Percentiles rank a stretch among this genome's conserved stretches.
phyloP scores from a whole-genome alignment of 2,113 vertebrate species.

The Syngnathoides biaculeatus region DNA sequence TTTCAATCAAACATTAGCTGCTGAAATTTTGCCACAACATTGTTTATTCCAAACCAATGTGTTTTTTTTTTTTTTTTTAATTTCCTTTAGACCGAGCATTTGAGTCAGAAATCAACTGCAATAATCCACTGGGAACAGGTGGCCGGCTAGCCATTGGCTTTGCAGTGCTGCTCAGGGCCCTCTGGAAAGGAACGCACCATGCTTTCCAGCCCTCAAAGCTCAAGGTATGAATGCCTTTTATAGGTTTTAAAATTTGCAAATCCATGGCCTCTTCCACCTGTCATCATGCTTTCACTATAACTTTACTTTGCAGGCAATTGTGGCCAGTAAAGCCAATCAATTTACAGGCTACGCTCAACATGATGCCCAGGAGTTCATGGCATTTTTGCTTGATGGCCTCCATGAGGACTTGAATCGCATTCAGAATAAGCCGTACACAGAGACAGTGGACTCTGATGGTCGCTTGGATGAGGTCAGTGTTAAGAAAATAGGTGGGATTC shows the following conservation, averaged over 20 bases:
- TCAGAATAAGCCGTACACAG: constrained; percentile 96
- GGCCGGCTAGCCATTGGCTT: constrained; percentile 93
- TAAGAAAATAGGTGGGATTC: background rate
- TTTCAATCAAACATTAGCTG: background rate
- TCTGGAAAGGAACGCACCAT: constrained; percentile 97
- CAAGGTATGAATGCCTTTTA: constrained; percentile 77
- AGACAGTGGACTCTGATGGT: constrained; percentile 93
- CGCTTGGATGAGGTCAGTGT: constrained; percentile 85
- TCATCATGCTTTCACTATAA: background rate
- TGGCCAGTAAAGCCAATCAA: constrained; percentile 97
- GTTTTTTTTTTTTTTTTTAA: background rate
- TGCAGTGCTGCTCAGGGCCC: constrained; percentile 86
- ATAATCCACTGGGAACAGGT: constrained; percentile 90
- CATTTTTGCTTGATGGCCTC: constrained; percentile 93
- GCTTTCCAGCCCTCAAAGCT: constrained; percentile 96
- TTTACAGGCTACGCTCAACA: constrained; percentile 98
- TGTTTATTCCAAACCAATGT: background rate
- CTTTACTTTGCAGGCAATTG: constrained; percentile 79
- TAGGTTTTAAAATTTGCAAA: background rate
- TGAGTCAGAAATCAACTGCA: constrained; percentile 94
- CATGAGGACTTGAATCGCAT: constrained; percentile 98
- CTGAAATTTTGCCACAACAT: background rate
- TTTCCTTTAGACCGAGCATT: constrained; percentile 83
- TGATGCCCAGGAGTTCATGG: constrained; percentile 98
- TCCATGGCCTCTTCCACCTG: background rate